These are phyloP conservation scores for Penaeus japonicus DNA, from an alignment of 1,140 invertebrate species.

Conservation along the genomic window DNA sequence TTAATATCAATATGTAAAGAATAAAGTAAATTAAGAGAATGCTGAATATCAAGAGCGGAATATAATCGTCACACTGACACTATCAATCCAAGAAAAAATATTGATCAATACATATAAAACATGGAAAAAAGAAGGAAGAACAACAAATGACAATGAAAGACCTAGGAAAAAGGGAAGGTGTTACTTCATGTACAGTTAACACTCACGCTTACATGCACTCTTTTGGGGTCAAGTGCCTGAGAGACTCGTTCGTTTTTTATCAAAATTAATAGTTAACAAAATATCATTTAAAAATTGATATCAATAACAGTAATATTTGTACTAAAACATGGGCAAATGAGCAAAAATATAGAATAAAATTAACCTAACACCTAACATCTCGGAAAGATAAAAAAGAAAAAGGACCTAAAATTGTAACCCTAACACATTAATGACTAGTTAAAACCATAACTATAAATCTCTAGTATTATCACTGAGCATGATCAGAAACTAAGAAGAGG, in stretches of 20 bases:
- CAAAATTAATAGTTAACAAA: not conserved
- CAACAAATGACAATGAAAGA: no score
- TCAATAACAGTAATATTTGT: slow-evolving; percentile 53
- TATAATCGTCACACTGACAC: no score
- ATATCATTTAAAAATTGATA: slow-evolving; percentile 28
- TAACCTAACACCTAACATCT: slow-evolving; percentile 51
- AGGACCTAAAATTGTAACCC: slow-evolving; percentile 30
- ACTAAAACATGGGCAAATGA: slow-evolving; percentile 52
- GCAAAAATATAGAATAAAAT: slow-evolving; percentile 45
- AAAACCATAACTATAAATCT: slow-evolving; percentile 35
- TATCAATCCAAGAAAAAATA: no score
- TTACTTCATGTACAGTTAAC: no score
- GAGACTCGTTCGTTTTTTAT: not conserved
- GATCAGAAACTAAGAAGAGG: slow-evolving; percentile 39
- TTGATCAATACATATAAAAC: no score
- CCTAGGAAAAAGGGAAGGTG: no score
- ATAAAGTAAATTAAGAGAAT: no score
- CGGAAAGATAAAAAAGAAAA: slow-evolving; percentile 30
- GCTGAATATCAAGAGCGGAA: no score
- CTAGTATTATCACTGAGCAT: slow-evolving; percentile 49
- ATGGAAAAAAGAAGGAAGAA: no score
- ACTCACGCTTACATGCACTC: not conserved
- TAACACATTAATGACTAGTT: slow-evolving; percentile 57
- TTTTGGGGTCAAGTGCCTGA: not conserved
- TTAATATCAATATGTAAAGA: no score